These are phyloP conservation scores for Platyrinchus mystaceus DNA, from an alignment of 2,797 vertebrate species.

Conservation along the genomic window DNA sequence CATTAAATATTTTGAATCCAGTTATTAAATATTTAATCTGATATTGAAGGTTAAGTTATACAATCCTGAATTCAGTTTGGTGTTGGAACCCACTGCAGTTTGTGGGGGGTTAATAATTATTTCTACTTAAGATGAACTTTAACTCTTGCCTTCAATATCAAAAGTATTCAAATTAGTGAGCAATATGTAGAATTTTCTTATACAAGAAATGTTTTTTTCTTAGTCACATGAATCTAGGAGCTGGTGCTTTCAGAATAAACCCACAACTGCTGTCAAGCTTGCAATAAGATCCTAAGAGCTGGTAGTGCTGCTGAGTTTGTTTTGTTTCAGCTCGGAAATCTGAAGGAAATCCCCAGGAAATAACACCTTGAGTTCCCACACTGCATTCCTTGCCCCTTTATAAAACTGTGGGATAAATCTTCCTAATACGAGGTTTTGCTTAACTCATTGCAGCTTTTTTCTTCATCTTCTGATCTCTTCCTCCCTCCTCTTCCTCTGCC, in stretches of 20 bases:
- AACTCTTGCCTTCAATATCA: background rate
- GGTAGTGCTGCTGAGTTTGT: background rate
- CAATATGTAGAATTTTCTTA: background rate
- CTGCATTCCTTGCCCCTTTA: background rate
- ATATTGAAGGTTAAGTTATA: background rate
- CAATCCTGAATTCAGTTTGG: background rate
- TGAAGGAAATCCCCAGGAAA: constrained; percentile 30
- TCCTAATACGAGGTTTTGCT: background rate
- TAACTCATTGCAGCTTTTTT: background rate
- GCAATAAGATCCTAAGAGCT: background rate
- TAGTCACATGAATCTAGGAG: background rate
- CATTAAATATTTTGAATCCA: background rate
- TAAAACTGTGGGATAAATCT: background rate
- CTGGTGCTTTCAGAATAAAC: background rate
- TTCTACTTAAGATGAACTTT: background rate
- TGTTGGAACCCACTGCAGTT: background rate
- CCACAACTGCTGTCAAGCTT: background rate
- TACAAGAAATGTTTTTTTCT: background rate
- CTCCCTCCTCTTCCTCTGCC: background rate
- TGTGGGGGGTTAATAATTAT: background rate
- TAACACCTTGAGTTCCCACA: constrained; percentile 45
- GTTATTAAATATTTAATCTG: background rate
- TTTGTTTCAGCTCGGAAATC: background rate
- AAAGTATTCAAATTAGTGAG: background rate
- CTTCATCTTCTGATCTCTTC: background rate